Evolutionary conservation across 2,113 vertebrate species (phyloP), one percentile per base, ranked within the genome.

Genomic region (Triplophysa siluroides): DNA sequence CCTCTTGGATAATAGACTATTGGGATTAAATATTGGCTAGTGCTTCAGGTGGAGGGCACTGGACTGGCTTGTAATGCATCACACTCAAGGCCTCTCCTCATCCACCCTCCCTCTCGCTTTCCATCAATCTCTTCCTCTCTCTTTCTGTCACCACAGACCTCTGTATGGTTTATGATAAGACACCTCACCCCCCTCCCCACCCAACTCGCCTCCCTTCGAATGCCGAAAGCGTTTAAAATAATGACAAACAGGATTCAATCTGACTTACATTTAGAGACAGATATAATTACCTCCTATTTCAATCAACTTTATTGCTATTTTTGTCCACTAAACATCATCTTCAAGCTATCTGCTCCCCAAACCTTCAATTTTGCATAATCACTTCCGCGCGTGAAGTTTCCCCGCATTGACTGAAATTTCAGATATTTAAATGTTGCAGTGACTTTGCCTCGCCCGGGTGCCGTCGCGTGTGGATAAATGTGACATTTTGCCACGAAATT

Each of bases 401-500:
- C 82, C 79, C 45, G 29, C 82, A 61, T 78, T 84, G 88, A 84
- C 78, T 87, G 84, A 90, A 92, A 91, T 90, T 92, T 92, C 90
- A 88, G 86, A 88, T 86, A 86, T 85, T 86, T 88, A 87, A 90
- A 91, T 89, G 87, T 88, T 77, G 68, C 78, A 74, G 83, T 81
- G 75, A 78, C 78, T 33, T 83, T 78, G 80, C 84, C 87, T 88
- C 74, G 67, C 70, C 79, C 81, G 83, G 85, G 68, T 86, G 90
- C 88, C 86, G 88, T 86, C 86, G 76, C 84, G 84, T 78, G 73
- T 81, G 88, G 87, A 85, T 85, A 88, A 89, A 89, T 87, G 81
- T 92, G 91, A 92, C 91, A 92, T 92, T 92, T 91, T 84, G 88
- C 88, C 87, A 85, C 88, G 84, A 86, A 88, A 93, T 92, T 91